A percentile compares a stretch with the other conserved stretches of the same genome.
phyloP scores from a whole-genome alignment of 2,888 invertebrate genomes.

The Macropis europaea region DNA sequence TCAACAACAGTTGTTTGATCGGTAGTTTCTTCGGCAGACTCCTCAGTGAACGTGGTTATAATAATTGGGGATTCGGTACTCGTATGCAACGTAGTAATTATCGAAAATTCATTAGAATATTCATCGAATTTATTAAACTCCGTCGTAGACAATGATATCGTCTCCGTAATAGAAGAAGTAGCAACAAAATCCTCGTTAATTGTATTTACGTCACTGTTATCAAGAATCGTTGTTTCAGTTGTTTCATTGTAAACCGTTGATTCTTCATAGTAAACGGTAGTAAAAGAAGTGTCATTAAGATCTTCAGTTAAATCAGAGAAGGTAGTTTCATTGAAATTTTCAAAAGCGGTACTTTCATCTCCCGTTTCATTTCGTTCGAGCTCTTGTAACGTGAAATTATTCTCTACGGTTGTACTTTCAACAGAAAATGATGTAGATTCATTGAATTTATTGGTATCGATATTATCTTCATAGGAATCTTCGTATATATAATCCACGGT shows the following conservation, averaged over 20 bases:
- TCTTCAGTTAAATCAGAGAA: not conserved
- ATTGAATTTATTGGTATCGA: not conserved
- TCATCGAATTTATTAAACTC: not conserved
- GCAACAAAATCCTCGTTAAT: not conserved
- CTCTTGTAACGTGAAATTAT: not conserved
- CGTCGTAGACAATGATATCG: not conserved
- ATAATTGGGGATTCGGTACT: not conserved
- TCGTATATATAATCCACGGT: constrained; percentile 61
- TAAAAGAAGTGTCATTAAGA: not conserved
- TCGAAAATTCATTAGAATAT: not conserved
- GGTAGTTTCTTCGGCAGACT: not conserved
- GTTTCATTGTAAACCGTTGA: not conserved
- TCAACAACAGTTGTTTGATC: not conserved
- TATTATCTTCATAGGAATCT: constrained; percentile 15
- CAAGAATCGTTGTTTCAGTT: not conserved
- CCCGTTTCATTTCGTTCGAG: not conserved
- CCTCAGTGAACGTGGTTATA: not conserved
- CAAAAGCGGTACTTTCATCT: not conserved
- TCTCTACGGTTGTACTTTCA: not conserved
- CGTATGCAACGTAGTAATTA: not conserved
- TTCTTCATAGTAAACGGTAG: not conserved
- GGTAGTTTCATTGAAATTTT: not conserved
- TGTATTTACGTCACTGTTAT: not conserved
- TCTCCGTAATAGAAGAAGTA: not conserved
- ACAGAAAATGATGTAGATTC: not conserved